These are phyloP conservation scores for Takifugu rubripes DNA, from an alignment of 2,797 vertebrate genomes.

Conservation along the genomic window DNA sequence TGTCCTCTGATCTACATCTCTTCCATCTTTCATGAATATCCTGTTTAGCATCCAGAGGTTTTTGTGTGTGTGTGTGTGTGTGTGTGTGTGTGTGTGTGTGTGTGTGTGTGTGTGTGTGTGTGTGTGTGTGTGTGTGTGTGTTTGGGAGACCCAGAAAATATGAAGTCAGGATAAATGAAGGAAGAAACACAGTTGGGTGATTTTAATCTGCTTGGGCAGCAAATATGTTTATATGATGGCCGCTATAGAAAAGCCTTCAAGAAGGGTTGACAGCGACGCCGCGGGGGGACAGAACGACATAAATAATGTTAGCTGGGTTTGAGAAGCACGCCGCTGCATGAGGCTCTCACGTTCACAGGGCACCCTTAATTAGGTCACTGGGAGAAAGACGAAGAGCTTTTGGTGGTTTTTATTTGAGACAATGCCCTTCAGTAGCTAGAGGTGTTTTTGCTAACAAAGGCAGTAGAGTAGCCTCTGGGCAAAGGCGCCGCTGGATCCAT, in stretches of 20 bases:
- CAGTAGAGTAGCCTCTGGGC: slow-evolving; percentile 41
- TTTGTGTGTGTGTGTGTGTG: background rate
- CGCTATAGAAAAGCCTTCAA: slow-evolving; percentile 18
- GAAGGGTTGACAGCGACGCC: too few relatives aligned
- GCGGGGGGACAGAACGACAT: slow-evolving; percentile 13
- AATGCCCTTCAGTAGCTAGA: slow-evolving; percentile 46
- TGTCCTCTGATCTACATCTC: background rate
- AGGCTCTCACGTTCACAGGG: slow-evolving; percentile 7
- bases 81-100: background rate
- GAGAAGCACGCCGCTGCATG: slow-evolving; percentile 19
- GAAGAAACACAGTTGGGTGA: background rate
- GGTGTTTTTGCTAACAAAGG: slow-evolving; percentile 43
- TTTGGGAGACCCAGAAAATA: background rate
- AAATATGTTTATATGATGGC: slow-evolving; percentile 9
- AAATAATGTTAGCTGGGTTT: slow-evolving; percentile 29
- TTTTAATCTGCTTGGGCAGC: background rate
- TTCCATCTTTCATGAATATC: background rate
- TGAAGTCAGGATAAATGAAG: background rate
- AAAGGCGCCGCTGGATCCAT: slow-evolving; percentile 41
- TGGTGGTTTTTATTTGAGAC: slow-evolving; percentile 32
- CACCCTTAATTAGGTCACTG: background rate
- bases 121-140: background rate
- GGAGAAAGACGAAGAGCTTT: slow-evolving; percentile 26
- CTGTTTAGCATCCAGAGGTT: background rate
- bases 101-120: background rate